Evolutionary conservation across 1,140 invertebrate genomes (phyloP).

Genomic region (Pseudomyrmex sp.): DNA sequence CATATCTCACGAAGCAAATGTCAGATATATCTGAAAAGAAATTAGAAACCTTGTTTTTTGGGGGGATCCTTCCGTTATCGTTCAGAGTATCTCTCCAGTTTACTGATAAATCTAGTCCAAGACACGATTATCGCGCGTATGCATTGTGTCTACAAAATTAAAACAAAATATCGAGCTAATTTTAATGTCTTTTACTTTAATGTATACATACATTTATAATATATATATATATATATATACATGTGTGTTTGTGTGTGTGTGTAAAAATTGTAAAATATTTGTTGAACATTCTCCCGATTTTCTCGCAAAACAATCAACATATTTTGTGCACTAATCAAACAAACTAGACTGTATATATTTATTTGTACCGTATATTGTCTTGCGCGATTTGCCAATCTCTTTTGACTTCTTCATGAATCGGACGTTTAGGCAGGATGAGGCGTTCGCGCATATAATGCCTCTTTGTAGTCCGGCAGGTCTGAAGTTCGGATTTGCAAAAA

Average conservation of each 20-base stretch:
- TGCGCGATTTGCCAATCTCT: conserved; percentile 25
- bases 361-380: conserved; percentile 38
- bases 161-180: conserved; percentile 4
- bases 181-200: too few relatives aligned
- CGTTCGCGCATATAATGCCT: conserved; percentile 58
- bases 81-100: conserved; percentile 50
- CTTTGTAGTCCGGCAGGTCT: conserved; percentile 64
- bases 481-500: conserved; percentile 65
- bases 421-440: conserved; percentile 60
- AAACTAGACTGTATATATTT: conserved; percentile 30
- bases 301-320: too few relatives aligned
- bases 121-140: conserved; percentile 48
- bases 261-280: too few relatives aligned
- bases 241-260: too few relatives aligned
- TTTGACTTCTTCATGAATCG: conserved; percentile 42
- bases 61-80: conserved; percentile 53
- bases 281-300: too few relatives aligned
- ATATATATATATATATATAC: too few relatives aligned
- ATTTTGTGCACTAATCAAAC: background rate
- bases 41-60: conserved; percentile 48
- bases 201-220: too few relatives aligned
- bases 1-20: background rate
- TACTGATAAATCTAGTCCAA: conserved; percentile 53
- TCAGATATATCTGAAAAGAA: conserved; percentile 7
- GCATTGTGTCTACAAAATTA: background rate